Evolutionary conservation across 2,797 vertebrate species (phyloP).

Genomic region (Acipenser transmontanus): DNA sequence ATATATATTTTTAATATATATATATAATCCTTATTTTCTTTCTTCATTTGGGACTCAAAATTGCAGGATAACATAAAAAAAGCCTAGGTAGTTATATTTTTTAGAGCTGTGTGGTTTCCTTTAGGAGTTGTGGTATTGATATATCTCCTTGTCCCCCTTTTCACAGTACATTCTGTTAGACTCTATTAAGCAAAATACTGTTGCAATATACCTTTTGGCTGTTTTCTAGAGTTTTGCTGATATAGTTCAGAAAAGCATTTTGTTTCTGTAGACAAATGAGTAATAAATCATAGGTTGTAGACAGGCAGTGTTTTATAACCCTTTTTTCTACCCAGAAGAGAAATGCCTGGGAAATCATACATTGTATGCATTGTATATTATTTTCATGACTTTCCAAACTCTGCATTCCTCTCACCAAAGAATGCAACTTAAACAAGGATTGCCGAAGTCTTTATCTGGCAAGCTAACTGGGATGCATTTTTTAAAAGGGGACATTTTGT

Average conservation of each 20-base stretch:
- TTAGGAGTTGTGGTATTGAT: conserved; percentile 26
- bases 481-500: no score
- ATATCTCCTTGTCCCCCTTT: conserved; percentile 32
- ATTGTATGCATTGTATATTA: no score
- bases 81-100: no score
- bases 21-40: background rate
- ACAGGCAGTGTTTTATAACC: conserved; percentile 3
- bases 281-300: conserved; percentile 18
- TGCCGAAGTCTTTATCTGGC: no score
- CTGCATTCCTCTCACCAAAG: no score
- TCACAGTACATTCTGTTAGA: conserved; percentile 27
- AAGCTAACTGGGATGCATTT: no score
- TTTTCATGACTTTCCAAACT: no score
- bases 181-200: conserved; percentile 35
- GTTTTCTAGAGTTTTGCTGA: conserved; percentile 28
- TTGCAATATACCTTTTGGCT: conserved; percentile 28
- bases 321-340: background rate
- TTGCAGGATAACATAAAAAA: no score
- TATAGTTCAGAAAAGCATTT: conserved; percentile 20
- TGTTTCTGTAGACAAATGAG: conserved; percentile 7
- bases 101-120: conserved; percentile 14
- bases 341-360: no score
- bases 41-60: no score
- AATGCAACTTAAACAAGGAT: no score
- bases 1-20: background rate